Percentiles rank a stretch among this genome's conserved stretches.
These are phyloP conservation scores for Otus scops DNA, from an alignment of 2,797 vertebrate species.

Conservation along the genomic window DNA sequence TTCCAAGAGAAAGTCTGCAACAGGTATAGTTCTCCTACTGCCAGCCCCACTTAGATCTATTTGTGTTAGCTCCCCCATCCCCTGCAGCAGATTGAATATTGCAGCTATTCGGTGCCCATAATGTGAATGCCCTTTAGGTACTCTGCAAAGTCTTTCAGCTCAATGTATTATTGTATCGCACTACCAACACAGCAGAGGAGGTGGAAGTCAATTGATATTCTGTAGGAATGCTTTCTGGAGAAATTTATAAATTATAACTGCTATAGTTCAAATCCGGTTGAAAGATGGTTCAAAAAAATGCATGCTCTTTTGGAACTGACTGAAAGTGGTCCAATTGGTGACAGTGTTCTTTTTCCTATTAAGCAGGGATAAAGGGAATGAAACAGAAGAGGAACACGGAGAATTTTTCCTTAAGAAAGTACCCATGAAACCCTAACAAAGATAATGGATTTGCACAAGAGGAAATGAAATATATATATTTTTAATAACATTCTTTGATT, in stretches of 20 bases:
- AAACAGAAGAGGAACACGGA: not conserved
- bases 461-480: not conserved
- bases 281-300: not conserved
- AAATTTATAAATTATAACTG: not conserved
- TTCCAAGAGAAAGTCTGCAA: not conserved
- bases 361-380: fast-evolving
- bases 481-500: not conserved
- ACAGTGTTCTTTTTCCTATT: not conserved
- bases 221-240: not conserved
- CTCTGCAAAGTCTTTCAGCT: not conserved
- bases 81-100: not conserved
- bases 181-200: not conserved
- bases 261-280: not conserved
- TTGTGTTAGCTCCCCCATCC: not conserved
- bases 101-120: not conserved
- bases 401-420: not conserved
- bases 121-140: not conserved
- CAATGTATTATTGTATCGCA: not conserved
- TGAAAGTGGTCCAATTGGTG: conserved; percentile 10
- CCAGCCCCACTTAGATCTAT: not conserved
- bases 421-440: not conserved
- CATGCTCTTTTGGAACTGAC: not conserved
- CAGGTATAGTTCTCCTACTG: not conserved
- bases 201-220: not conserved
- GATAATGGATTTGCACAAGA: not conserved